phyloP scores from a whole-genome alignment of 2,888 invertebrate genomes.

The Petrolisthes manimaculis region DNA sequence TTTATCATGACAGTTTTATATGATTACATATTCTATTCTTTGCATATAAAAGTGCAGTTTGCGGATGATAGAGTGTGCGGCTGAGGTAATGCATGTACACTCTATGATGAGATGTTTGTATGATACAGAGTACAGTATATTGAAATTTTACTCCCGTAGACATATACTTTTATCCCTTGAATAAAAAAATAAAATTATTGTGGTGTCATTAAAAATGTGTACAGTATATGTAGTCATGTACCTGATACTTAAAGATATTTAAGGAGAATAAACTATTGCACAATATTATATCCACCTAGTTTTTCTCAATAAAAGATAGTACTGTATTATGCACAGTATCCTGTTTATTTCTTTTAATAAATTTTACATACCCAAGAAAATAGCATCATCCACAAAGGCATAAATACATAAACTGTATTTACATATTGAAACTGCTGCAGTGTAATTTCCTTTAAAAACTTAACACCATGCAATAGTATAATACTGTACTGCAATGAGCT shows the following conservation, averaged over 20 bases:
- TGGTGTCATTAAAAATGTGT: neutral
- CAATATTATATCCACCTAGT: neutral
- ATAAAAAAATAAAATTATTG: constrained; percentile 12
- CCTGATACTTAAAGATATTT: constrained; percentile 10
- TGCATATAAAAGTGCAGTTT: neutral
- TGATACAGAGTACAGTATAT: neutral
- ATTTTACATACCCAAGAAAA: neutral
- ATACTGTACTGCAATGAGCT: too few species aligned
- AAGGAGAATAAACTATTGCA: neutral
- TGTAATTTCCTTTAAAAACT: too few species aligned
- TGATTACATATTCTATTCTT: too few species aligned
- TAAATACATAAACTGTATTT: too few species aligned
- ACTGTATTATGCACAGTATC: neutral
- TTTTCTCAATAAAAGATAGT: neutral
- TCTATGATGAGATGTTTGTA: neutral
- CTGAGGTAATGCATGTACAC: neutral
- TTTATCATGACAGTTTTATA: too few species aligned
- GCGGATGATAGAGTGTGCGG: constrained; percentile 9
- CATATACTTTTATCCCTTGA: neutral
- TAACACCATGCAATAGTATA: too few species aligned
- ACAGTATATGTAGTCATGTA: constrained; percentile 23
- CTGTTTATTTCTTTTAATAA: constrained; percentile 13
- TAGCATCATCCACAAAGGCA: too few species aligned
- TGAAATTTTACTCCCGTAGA: too few species aligned
- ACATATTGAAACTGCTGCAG: too few species aligned